A percentile compares a stretch with the other conserved stretches of the same genome.
Evolutionary conservation across 1,140 invertebrate genomes (phyloP).

Genomic region (Heliconius nattereri): DNA sequence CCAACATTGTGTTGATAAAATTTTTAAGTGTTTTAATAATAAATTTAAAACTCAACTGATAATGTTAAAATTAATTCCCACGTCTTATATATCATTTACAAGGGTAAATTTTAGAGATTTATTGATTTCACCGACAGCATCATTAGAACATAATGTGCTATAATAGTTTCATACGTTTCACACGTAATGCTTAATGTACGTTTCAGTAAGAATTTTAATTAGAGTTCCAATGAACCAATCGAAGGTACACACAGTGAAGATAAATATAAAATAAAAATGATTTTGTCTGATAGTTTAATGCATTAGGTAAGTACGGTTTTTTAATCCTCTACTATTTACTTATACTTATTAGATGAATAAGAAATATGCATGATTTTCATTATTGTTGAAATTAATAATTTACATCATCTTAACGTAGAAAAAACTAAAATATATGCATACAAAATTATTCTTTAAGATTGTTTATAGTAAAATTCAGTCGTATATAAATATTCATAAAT

Average conservation of each 20-base stretch:
- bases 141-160: neutral
- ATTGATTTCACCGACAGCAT: slow-evolving; percentile 11
- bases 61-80: neutral
- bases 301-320: neutral
- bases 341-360: too few species aligned
- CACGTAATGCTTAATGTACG: neutral
- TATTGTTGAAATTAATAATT: too few species aligned
- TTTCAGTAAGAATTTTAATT: neutral
- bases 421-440: too few species aligned
- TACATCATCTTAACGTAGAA: too few species aligned
- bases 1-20: neutral
- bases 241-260: neutral
- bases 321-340: too few species aligned
- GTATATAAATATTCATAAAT: too few species aligned
- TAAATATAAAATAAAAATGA: neutral
- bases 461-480: too few species aligned
- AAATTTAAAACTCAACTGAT: neutral
- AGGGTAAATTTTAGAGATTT: slow-evolving; percentile 5
- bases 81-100: neutral
- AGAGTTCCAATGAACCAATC: neutral
- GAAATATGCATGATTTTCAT: too few species aligned
- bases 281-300: neutral
- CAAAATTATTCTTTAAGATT: too few species aligned
- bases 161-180: slow-evolving; percentile 4
- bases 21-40: neutral